Evolutionary conservation across 2,888 invertebrate genomes (phyloP).

Genomic region (Eilema sororculum): DNA sequence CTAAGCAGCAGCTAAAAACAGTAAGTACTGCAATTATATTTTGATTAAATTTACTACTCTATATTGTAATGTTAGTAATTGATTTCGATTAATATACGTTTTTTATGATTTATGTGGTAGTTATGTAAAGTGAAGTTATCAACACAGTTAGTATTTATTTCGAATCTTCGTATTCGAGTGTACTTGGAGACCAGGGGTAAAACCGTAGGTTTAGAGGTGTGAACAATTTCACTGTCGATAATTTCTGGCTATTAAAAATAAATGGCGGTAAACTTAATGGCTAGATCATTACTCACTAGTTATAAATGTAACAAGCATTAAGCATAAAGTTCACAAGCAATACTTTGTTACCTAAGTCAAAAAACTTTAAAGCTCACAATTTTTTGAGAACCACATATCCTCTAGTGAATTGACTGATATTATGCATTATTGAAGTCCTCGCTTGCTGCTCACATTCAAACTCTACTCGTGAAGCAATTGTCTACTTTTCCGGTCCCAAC

Average conservation of each 20-base stretch:
- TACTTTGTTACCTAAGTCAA: not conserved
- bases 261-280: not conserved
- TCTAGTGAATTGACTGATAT: too few species aligned
- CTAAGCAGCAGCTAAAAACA: conserved; percentile 37
- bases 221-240: too few species aligned
- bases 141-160: too few species aligned
- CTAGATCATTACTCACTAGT: not conserved
- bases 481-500: not conserved
- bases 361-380: not conserved
- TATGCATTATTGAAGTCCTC: not conserved
- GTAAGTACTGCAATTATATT: conserved; percentile 25
- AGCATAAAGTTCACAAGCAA: not conserved
- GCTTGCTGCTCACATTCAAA: not conserved
- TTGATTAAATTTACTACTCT: conserved; percentile 23
- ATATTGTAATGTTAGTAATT: not conserved
- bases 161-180: too few species aligned
- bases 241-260: not conserved
- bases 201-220: too few species aligned
- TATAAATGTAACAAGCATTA: not conserved
- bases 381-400: not conserved
- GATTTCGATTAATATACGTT: not conserved
- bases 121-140: too few species aligned
- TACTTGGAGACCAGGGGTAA: too few species aligned
- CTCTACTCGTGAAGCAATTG: not conserved
- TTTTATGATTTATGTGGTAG: not conserved